phyloP scores from a whole-genome alignment of 2,113 vertebrate genomes.

The Catagonus wagneri region DNA sequence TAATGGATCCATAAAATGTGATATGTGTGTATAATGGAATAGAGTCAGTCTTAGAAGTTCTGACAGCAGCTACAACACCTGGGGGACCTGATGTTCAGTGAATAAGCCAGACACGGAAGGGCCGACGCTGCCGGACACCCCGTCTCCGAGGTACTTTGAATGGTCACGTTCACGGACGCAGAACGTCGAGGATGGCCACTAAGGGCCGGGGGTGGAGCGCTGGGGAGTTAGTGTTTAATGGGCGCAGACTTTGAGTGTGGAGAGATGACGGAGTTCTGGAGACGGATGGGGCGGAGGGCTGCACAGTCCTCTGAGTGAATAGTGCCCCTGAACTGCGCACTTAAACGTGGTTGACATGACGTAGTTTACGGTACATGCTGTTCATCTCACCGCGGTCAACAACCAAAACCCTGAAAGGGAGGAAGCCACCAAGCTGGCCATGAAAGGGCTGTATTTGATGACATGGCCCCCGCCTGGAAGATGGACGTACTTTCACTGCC shows the following conservation, averaged over 20 bases:
- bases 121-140: fast-evolving
- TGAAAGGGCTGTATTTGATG: not conserved
- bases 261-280: not conserved
- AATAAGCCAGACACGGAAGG: not conserved
- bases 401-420: not conserved
- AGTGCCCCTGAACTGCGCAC: too few species aligned
- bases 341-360: not conserved
- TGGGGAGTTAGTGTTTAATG: too few species aligned
- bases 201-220: not conserved
- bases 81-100: not conserved
- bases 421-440: not conserved
- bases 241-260: not conserved
- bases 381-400: too few species aligned
- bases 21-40: fast-evolving
- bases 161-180: not conserved
- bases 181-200: not conserved
- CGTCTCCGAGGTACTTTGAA: too few species aligned
- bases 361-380: not conserved
- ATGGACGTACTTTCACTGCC: too few species aligned
- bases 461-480: fast-evolving
- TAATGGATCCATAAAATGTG: not conserved
- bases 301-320: too few species aligned
- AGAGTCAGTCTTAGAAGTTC: not conserved
- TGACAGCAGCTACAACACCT: fast-evolving
- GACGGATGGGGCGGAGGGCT: too few species aligned